phyloP scores from a whole-genome alignment of 1,140 invertebrate species.

The Trachymyrmex septentrionalis region DNA sequence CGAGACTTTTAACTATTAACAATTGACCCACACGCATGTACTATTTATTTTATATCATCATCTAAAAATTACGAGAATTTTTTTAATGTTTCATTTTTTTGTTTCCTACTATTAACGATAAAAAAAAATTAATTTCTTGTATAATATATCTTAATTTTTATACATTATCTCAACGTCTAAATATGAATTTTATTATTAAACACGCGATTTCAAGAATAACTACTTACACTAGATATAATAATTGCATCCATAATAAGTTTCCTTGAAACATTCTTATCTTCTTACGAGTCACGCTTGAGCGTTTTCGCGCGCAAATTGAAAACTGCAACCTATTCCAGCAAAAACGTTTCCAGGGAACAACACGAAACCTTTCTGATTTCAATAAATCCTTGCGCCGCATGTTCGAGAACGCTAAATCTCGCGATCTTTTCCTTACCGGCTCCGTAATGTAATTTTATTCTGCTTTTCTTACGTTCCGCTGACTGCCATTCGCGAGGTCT shows the following conservation, averaged over 20 bases:
- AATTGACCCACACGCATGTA: not conserved
- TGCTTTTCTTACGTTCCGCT: conserved; percentile 6
- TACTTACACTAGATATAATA: not conserved
- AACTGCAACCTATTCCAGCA: not conserved
- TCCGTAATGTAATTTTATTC: conserved; percentile 8
- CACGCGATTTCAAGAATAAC: conserved; percentile 3
- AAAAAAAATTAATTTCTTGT: not conserved
- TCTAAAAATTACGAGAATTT: not conserved
- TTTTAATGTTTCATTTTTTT: not conserved
- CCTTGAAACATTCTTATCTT: conserved; percentile 11
- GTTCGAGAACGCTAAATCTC: not conserved
- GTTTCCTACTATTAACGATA: not conserved
- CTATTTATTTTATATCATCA: not conserved
- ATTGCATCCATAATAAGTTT: not conserved
- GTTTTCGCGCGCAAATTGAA: conserved; percentile 12
- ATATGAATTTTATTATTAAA: conserved; percentile 1
- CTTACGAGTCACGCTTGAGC: not conserved
- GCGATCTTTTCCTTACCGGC: not conserved
- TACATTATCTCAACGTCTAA: too few species aligned
- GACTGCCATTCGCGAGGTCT: not conserved
- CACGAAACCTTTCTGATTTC: conserved; percentile 19
- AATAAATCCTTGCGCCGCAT: not conserved
- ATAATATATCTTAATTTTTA: not conserved
- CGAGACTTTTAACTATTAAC: not conserved
- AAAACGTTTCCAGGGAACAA: not conserved